Evolutionary conservation across 2,888 invertebrate genomes (phyloP).

Genomic region (Lagria hirta): DNA sequence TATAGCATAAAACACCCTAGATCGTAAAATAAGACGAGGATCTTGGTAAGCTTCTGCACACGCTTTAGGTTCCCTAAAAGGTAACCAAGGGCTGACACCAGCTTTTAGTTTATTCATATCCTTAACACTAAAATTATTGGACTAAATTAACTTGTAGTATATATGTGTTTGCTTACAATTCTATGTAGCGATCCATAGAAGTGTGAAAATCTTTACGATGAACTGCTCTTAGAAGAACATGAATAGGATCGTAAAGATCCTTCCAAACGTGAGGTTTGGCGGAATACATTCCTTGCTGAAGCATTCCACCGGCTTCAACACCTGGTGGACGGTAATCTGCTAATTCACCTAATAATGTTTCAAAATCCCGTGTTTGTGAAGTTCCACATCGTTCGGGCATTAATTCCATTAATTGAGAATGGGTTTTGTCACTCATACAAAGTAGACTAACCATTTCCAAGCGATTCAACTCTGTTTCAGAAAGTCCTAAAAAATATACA

Average conservation of each 20-base stretch:
- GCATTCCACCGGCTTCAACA: conserved; percentile 71
- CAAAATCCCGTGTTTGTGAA: conserved; percentile 85
- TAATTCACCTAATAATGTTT: conserved; percentile 75
- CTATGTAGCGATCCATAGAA: conserved; percentile 89
- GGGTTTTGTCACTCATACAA: conserved; percentile 93
- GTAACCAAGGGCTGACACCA: conserved; percentile 68
- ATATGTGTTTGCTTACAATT: conserved; percentile 83
- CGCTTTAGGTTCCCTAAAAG: conserved; percentile 71
- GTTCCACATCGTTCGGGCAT: conserved; percentile 97
- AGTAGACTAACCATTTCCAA: conserved; percentile 91
- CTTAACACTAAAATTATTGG: conserved; percentile 46
- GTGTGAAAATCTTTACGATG: conserved; percentile 92
- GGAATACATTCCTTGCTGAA: conserved; percentile 84
- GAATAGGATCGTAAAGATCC: conserved; percentile 89
- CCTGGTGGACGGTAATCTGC: conserved; percentile 71
- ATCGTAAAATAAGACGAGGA: conserved; percentile 64
- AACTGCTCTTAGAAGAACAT: conserved; percentile 86
- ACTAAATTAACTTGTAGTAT: no score
- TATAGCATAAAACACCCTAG: conserved; percentile 69
- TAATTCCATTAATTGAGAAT: conserved; percentile 90
- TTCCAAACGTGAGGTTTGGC: conserved; percentile 79
- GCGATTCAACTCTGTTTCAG: conserved; percentile 65
- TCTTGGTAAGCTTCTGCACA: conserved; percentile 68
- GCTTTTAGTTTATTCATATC: conserved; percentile 48
- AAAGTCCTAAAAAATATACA: no score